Base-by-base conservation (phyloP, 2,888 invertebrate species). In the Tenthredo scrophulariae region DNA sequence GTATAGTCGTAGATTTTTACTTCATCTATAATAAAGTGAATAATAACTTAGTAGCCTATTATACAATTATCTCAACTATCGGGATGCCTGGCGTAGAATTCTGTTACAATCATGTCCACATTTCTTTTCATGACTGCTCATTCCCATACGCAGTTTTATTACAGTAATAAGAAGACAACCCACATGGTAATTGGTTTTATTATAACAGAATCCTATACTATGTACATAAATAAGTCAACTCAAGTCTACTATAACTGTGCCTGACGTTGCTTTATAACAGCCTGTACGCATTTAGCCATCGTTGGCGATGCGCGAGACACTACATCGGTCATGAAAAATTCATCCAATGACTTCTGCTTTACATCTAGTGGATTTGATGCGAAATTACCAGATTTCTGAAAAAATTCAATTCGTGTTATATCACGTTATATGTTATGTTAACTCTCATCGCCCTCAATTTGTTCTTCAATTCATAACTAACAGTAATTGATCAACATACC, bases 281-380 rank as follows among this genome's bases (percentile, higher is more conserved):
- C 99, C 91, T 98, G 97, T 88, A 99, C 97, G 94, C 99, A 99
- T 94, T 99, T 99, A 80, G 99, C 99, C 99, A 99, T 99, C 80
- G 99, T 99, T 87, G 97, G 97, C 5, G 99, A 99, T 46, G 99
- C 98, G 92, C 99, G 96, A 88, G 98, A 98, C 91, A 99, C 98
- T 7, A 97, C 94, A 94, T 99, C 98, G 15, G 99, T 99, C 98
- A 99, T 99, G 93, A 96, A 97, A 94, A 96, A 98, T 91, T 98
- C 97, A 93, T 97, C 97, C 86, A 99, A 94, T 85, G 95, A 94
- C 92, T 96, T 97, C 90, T 97, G 95, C 89, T 96, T 95, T 2
- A 98, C 95, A 90, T 97, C 96, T 84, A 99, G 89, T 54, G 91
- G 91, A 65, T 90, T 90, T 72, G 90, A 84, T 72, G 89, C 87